Percentiles rank a stretch among this genome's conserved stretches.
Conservation (phyloP, 2,888 invertebrate genomes). For the Cryptocheilus praepositus region DNA sequence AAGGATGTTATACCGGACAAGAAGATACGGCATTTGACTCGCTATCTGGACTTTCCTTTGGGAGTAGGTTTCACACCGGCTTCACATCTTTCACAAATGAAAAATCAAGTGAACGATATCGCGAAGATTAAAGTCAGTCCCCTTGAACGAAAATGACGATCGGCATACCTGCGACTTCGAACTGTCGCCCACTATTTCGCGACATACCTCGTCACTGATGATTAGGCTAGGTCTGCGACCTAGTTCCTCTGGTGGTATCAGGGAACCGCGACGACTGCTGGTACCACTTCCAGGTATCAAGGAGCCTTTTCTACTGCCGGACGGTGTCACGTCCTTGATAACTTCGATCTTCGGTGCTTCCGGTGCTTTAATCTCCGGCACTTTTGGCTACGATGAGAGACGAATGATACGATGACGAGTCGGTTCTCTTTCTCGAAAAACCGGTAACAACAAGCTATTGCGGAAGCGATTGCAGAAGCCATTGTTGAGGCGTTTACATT, state of each 20-base stretch:
- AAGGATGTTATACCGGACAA: neutral
- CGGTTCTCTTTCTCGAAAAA: neutral
- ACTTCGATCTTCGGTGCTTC: constrained; percentile 93
- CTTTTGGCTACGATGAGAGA: constrained; percentile 64
- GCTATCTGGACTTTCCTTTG: too few relatives aligned
- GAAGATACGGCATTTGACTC: neutral
- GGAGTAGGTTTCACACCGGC: too few relatives aligned
- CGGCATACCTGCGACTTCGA: constrained; percentile 35
- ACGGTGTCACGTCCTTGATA: constrained; percentile 85
- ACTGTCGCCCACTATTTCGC: constrained; percentile 31
- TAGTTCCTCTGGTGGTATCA: constrained; percentile 91
- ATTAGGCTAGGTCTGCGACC: constrained; percentile 92
- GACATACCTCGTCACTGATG: constrained; percentile 94
- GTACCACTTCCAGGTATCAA: constrained; percentile 81
- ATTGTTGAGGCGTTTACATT: neutral
- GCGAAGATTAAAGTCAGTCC: constrained; percentile 23
- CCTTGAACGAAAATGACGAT: constrained; percentile 5
- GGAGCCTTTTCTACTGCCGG: constrained; percentile 85
- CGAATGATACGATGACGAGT: constrained; percentile 9
- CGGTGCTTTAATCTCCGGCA: constrained; percentile 78
- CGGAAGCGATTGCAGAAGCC: neutral
- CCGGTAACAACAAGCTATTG: neutral
- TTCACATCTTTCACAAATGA: too few relatives aligned
- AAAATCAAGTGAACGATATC: neutral
- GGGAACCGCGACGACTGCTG: constrained; percentile 87